Conservation (phyloP, 2,113 vertebrate genomes). For the Collichthys lucidus region DNA sequence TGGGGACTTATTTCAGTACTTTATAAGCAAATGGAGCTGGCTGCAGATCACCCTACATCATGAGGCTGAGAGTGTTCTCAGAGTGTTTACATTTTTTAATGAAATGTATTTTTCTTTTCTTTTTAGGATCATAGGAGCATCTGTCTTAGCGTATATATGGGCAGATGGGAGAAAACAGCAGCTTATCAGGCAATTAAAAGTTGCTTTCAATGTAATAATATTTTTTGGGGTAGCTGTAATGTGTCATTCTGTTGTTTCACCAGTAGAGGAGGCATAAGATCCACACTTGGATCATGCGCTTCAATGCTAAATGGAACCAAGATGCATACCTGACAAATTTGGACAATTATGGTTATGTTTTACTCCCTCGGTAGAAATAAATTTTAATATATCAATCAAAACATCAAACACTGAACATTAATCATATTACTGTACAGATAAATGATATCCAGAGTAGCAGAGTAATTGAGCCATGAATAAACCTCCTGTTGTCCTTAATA, state of each 20-base stretch:
- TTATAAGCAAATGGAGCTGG: conserved; percentile 25
- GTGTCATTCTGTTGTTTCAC: conserved; percentile 42
- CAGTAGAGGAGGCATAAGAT: conserved; percentile 65
- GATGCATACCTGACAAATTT: neutral
- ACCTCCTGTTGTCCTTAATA: conserved; percentile 29
- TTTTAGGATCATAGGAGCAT: neutral
- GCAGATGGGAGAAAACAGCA: neutral
- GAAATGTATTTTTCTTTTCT: conserved; percentile 5
- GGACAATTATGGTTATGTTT: neutral
- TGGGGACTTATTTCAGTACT: conserved; percentile 27
- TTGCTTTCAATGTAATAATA: neutral
- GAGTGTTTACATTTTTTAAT: conserved; percentile 9
- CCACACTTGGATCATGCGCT: neutral
- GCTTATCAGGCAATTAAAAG: neutral
- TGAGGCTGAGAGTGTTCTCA: neutral
- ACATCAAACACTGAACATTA: neutral
- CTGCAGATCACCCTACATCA: neutral
- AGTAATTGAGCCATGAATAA: conserved; percentile 17
- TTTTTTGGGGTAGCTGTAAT: neutral
- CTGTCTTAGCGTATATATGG: neutral
- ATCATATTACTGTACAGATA: conserved; percentile 7
- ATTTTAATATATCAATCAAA: conserved; percentile 18
- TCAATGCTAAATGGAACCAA: neutral
- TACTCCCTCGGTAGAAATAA: neutral
- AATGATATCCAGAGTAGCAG: neutral